These are phyloP conservation scores for Trachymyrmex cornetzi DNA, from an alignment of 1,140 invertebrate species.

Conservation along the genomic window DNA sequence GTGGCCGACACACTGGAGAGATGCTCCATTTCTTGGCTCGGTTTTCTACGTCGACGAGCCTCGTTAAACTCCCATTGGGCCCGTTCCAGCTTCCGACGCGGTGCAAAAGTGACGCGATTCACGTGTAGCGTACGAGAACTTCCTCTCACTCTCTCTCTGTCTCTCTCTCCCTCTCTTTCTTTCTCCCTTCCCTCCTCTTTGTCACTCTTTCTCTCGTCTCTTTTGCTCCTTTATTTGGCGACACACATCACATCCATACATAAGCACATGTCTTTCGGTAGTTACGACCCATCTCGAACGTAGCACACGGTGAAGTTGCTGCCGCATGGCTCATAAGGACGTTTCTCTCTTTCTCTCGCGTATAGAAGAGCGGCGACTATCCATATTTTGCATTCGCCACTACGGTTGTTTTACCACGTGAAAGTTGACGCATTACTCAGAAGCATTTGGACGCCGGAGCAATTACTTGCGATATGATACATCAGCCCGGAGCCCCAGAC, in stretches of 20 bases:
- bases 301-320: not conserved
- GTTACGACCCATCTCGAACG: slow-evolving; percentile 23
- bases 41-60: slow-evolving; percentile 68
- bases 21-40: slow-evolving; percentile 66
- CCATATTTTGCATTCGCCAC: slow-evolving; percentile 32
- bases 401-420: slow-evolving; percentile 33
- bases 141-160: not conserved
- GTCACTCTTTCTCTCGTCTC: not conserved
- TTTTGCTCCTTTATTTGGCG: not conserved
- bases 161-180: not conserved
- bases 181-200: not conserved
- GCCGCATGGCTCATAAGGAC: slow-evolving; percentile 21
- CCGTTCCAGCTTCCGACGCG: slow-evolving; percentile 67
- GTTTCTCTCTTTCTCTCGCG: not conserved
- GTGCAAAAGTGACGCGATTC: slow-evolving; percentile 46
- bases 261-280: not conserved
- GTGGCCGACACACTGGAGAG: slow-evolving; percentile 61
- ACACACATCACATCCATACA: not conserved
- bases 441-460: slow-evolving; percentile 8
- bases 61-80: slow-evolving; percentile 75
- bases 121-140: slow-evolving; percentile 27
- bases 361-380: not conserved
- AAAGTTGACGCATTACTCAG: slow-evolving; percentile 61
- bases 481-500: slow-evolving; percentile 11
- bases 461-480: slow-evolving; percentile 45